Conservation (phyloP, 2,113 vertebrate genomes). For the Nothocercus nigrocapillus region DNA sequence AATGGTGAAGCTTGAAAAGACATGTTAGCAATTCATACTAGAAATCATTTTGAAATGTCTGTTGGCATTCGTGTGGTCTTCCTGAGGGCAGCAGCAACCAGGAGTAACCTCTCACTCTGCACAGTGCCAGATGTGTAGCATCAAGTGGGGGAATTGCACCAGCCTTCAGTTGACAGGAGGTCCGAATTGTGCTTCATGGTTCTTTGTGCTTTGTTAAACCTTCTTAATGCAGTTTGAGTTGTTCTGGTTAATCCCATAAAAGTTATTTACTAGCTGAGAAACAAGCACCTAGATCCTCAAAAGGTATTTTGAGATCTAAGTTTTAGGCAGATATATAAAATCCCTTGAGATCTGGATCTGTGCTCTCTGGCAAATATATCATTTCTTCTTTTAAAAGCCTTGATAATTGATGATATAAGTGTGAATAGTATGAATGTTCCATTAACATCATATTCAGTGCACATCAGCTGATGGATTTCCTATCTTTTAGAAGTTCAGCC, state of each 20-base stretch:
- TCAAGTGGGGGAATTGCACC: not conserved
- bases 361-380: constrained; percentile 34
- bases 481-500: constrained; percentile 23
- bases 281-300: not conserved
- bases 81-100: constrained; percentile 19
- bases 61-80: constrained; percentile 5
- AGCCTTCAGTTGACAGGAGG: constrained; percentile 4
- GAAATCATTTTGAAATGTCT: constrained; percentile 20
- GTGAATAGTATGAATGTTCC: constrained; percentile 45
- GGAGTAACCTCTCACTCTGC: constrained; percentile 36
- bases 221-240: not conserved
- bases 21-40: constrained; percentile 21
- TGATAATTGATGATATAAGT: constrained; percentile 60
- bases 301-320: constrained; percentile 1
- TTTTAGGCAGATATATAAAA: not conserved
- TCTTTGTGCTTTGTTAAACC: constrained; percentile 28
- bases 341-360: constrained; percentile 17
- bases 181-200: constrained; percentile 14
- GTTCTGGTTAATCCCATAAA: constrained; percentile 27
- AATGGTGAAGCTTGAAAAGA: constrained; percentile 23
- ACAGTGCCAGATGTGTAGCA: not conserved
- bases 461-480: constrained; percentile 41
- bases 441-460: constrained; percentile 57
- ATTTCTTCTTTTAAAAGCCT: constrained; percentile 46
- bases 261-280: constrained; percentile 30